A percentile compares a stretch with the other conserved stretches of the same genome.
phyloP scores from a whole-genome alignment of 2,888 invertebrate genomes.

The Byasa hedistus region DNA sequence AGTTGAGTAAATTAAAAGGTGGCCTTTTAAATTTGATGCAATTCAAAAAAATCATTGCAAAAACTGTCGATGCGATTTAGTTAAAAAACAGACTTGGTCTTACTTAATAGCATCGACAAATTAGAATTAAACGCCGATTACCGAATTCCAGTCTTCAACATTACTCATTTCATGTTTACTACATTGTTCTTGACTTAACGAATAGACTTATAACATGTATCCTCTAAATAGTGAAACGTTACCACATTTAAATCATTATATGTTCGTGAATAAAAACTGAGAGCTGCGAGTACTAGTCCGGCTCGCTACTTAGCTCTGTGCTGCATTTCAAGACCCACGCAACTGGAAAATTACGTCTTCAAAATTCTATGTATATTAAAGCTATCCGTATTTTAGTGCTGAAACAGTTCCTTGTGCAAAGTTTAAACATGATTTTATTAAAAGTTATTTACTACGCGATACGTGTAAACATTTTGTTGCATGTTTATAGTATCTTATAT shows the following conservation, averaged over 20 bases:
- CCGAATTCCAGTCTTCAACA: too few species aligned
- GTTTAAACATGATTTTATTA: background rate
- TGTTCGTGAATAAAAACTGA: constrained; percentile 15
- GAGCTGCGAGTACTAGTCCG: constrained; percentile 5
- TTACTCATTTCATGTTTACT: too few species aligned
- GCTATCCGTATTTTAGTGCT: background rate
- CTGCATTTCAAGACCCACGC: constrained; percentile 17
- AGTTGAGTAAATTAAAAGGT: too few species aligned
- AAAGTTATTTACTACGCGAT: background rate
- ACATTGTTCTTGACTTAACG: too few species aligned
- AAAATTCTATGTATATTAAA: constrained; percentile 17
- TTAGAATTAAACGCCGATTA: too few species aligned
- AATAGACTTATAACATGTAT: background rate
- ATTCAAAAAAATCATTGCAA: too few species aligned
- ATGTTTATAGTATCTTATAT: too few species aligned
- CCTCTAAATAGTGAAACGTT: background rate
- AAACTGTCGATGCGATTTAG: too few species aligned
- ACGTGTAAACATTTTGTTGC: background rate
- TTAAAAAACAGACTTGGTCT: too few species aligned
- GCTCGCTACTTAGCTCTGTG: constrained; percentile 20
- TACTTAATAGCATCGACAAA: too few species aligned
- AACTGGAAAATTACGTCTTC: constrained; percentile 22
- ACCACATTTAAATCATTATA: constrained; percentile 10
- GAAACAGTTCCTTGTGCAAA: background rate
- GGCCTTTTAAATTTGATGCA: too few species aligned